phyloP scores from a whole-genome alignment of 2,113 vertebrate species.

The Reinhardtius hippoglossoides region DNA sequence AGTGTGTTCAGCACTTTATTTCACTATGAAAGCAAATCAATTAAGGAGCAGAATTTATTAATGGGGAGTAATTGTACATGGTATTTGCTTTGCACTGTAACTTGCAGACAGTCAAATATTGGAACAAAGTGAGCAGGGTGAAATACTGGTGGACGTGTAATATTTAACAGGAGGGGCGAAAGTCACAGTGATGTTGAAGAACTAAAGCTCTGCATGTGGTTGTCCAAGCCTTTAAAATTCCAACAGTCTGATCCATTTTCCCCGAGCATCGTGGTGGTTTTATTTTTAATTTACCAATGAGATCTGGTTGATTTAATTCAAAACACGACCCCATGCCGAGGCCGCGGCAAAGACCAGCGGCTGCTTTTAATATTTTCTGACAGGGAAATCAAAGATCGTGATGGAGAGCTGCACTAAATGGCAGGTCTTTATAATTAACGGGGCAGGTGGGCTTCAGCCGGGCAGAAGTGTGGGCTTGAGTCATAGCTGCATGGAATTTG shows the following conservation, averaged over 20 bases:
- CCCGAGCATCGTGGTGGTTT: slow-evolving; percentile 35
- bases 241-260: slow-evolving; percentile 23
- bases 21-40: slow-evolving; percentile 42
- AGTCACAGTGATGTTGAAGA: slow-evolving; percentile 15
- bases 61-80: slow-evolving; percentile 19
- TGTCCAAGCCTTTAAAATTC: slow-evolving; percentile 32
- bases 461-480: slow-evolving; percentile 62
- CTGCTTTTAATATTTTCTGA: slow-evolving; percentile 73
- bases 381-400: slow-evolving; percentile 76
- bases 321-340: slow-evolving; percentile 55
- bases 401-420: slow-evolving; percentile 75
- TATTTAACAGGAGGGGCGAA: slow-evolving; percentile 8
- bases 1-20: slow-evolving; percentile 49
- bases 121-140: slow-evolving; percentile 23
- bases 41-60: slow-evolving; percentile 29
- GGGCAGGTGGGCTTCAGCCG: slow-evolving; percentile 75
- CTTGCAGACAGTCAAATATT: slow-evolving; percentile 14
- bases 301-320: slow-evolving; percentile 67
- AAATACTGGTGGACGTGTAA: not conserved
- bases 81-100: not conserved
- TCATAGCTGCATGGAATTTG: slow-evolving; percentile 58
- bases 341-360: slow-evolving; percentile 45
- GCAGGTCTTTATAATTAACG: slow-evolving; percentile 76
- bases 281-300: slow-evolving; percentile 62
- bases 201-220: slow-evolving; percentile 15